A percentile compares a stretch with the other conserved stretches of the same genome.
Conservation (phyloP, 2,888 invertebrate genomes). For the Scaptomyza reducta region DNA sequence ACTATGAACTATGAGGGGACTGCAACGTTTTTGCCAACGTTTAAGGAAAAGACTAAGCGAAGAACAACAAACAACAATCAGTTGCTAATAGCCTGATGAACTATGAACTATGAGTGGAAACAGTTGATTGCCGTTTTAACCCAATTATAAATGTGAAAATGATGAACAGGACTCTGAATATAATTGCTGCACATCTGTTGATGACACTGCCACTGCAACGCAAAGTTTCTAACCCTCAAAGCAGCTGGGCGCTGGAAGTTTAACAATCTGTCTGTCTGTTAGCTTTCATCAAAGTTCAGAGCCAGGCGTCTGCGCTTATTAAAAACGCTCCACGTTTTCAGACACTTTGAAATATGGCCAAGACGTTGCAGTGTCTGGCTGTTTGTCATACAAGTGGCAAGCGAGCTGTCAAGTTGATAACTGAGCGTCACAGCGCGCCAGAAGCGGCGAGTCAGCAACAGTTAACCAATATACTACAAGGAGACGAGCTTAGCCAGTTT, state of each 20-base stretch:
- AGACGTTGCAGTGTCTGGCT: conserved; percentile 14
- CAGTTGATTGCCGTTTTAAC: background rate
- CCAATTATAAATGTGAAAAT: conserved; percentile 37
- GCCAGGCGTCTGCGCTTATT: conserved; percentile 65
- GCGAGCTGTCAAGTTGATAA: conserved; percentile 35
- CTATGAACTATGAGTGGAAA: conserved; percentile 1
- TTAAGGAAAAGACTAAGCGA: no score
- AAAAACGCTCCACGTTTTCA: conserved; percentile 38
- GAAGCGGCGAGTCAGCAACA: conserved; percentile 17
- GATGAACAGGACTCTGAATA: conserved; percentile 13
- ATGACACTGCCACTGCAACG: conserved; percentile 57
- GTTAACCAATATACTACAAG: conserved; percentile 12
- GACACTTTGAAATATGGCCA: conserved; percentile 42
- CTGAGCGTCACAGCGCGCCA: conserved; percentile 15
- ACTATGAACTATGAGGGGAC: no score
- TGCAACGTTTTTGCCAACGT: no score
- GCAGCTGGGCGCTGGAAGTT: conserved; percentile 21
- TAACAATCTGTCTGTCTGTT: conserved; percentile 18
- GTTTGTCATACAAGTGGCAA: conserved; percentile 51
- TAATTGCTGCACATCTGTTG: conserved; percentile 52
- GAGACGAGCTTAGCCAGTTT: conserved; percentile 14
- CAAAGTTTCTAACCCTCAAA: background rate
- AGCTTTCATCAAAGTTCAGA: conserved; percentile 69
- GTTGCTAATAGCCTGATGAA: conserved; percentile 17
- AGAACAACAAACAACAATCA: conserved; percentile 6